Evolutionary conservation across 2,797 vertebrate genomes (phyloP).

Genomic region (Enoplosus armatus): DNA sequence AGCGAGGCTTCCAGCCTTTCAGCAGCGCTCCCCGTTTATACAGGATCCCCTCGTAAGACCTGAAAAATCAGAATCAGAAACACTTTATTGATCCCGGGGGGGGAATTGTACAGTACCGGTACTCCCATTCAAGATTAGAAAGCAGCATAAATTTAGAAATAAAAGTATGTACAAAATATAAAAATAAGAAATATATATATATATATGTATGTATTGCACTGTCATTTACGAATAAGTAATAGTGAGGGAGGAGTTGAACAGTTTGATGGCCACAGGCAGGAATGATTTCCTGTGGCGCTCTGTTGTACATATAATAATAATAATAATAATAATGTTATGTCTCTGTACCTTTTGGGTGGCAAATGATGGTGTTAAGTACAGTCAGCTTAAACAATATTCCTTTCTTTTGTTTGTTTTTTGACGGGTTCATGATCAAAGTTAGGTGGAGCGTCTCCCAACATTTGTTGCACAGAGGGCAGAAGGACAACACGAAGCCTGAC

Average conservation of each 20-base stretch:
- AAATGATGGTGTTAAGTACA: neutral
- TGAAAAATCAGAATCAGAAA: too few relatives aligned
- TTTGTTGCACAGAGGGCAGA: neutral
- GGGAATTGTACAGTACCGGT: too few relatives aligned
- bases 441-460: neutral
- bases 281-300: too few relatives aligned
- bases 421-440: neutral
- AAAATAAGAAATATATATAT: too few relatives aligned
- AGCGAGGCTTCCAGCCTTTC: constrained; percentile 98
- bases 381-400: neutral
- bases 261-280: too few relatives aligned
- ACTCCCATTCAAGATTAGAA: too few relatives aligned
- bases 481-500: neutral
- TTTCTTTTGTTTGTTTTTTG: neutral
- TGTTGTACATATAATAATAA: neutral
- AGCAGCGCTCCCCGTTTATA: constrained; percentile 97
- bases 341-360: neutral
- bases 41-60: constrained; percentile 96
- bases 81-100: too few relatives aligned
- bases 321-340: neutral
- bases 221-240: too few relatives aligned
- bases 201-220: too few relatives aligned
- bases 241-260: too few relatives aligned
- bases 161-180: too few relatives aligned
- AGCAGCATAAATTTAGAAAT: too few relatives aligned